Evolutionary conservation across 1,140 invertebrate genomes (phyloP).

Genomic region (Phocides pigmalion): DNA sequence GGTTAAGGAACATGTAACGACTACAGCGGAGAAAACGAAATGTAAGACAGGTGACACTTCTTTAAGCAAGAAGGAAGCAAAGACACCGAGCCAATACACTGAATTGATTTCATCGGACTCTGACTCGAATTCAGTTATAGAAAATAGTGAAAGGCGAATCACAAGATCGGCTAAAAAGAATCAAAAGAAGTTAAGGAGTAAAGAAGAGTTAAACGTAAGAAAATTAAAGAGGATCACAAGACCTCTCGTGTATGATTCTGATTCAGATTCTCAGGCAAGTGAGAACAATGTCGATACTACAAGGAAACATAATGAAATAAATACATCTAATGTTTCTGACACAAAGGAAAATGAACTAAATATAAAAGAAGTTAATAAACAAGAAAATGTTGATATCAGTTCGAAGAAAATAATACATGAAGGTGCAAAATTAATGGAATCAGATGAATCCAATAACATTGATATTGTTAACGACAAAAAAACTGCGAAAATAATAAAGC

Average conservation of each 20-base stretch:
- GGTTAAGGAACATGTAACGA: constrained; percentile 3
- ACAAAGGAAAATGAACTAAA: constrained; percentile 5
- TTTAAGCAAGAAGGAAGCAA: constrained; percentile 21
- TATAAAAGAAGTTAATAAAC: constrained; percentile 6
- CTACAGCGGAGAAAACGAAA: background rate
- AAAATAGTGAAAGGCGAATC: constrained; percentile 43
- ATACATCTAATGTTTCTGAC: background rate
- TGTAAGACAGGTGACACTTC: background rate
- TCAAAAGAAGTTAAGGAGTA: background rate
- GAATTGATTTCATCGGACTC: background rate
- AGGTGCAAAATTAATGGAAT: background rate
- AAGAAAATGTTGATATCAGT: background rate
- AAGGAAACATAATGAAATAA: constrained; percentile 10
- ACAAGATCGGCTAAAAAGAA: constrained; percentile 49
- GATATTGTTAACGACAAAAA: background rate
- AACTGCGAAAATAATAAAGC: background rate
- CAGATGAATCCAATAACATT: background rate
- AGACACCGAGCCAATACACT: constrained; percentile 7
- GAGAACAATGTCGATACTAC: background rate
- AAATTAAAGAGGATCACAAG: constrained; percentile 43
- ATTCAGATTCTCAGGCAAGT: constrained; percentile 36
- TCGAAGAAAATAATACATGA: background rate
- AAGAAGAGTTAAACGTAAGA: constrained; percentile 26
- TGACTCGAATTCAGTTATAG: constrained; percentile 17
- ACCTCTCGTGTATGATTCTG: constrained; percentile 43